phyloP scores from a whole-genome alignment of 1,140 invertebrate genomes.

The Trachymyrmex septentrionalis region DNA sequence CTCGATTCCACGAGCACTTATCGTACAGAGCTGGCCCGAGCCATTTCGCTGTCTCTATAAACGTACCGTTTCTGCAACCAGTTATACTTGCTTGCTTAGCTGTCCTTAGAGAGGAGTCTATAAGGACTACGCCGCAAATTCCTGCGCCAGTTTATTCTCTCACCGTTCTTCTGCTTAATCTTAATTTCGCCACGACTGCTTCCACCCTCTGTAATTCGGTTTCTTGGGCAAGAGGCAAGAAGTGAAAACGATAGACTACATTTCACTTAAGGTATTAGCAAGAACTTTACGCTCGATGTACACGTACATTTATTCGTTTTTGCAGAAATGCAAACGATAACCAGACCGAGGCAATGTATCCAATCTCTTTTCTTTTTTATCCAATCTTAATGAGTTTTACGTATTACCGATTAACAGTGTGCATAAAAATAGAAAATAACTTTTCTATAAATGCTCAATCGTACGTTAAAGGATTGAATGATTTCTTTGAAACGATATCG shows the following conservation, averaged over 20 bases:
- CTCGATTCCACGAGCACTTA: slow-evolving; percentile 49
- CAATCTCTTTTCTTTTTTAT: neutral
- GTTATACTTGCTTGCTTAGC: slow-evolving; percentile 26
- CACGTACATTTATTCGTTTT: neutral
- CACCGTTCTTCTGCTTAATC: slow-evolving; percentile 16
- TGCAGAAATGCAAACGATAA: slow-evolving; percentile 12
- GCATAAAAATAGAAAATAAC: neutral
- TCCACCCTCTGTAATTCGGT: slow-evolving; percentile 17
- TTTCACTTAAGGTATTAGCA: neutral
- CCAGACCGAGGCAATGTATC: neutral
- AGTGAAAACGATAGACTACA: slow-evolving; percentile 17
- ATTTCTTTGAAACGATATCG: neutral
- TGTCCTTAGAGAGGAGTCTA: slow-evolving; percentile 25
- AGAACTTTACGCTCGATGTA: neutral
- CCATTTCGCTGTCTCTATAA: slow-evolving; percentile 53
- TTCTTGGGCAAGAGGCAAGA: neutral
- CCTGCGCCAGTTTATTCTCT: slow-evolving; percentile 48
- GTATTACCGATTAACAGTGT: neutral
- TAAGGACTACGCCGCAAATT: slow-evolving; percentile 32
- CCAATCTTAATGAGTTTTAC: neutral
- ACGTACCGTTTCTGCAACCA: slow-evolving; percentile 33
- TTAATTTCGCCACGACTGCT: slow-evolving; percentile 35
- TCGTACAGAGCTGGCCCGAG: neutral
- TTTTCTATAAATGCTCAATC: slow-evolving; percentile 7
- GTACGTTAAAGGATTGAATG: neutral